Conservation (phyloP, 64 coral and sea anemone species). For the Dendrophyllia cribrosa region DNA sequence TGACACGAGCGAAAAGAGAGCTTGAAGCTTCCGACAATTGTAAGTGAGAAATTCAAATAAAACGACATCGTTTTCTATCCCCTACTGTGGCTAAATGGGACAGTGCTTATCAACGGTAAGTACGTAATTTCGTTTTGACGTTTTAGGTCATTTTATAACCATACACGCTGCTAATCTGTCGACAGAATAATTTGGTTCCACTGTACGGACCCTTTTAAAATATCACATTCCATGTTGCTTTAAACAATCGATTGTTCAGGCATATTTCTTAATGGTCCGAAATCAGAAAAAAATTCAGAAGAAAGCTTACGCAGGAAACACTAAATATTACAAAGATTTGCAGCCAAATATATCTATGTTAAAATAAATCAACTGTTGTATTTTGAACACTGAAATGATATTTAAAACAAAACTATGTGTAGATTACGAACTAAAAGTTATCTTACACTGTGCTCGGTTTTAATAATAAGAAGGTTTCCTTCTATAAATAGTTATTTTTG, state of each 20-base stretch:
- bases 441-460: conserved; percentile 14
- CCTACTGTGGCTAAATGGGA: background rate
- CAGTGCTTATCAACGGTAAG: background rate
- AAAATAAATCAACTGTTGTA: background rate
- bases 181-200: background rate
- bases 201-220: background rate
- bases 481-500: conserved; percentile 60
- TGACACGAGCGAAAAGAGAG: background rate
- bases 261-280: background rate
- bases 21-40: conserved; percentile 22
- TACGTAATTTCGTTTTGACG: background rate
- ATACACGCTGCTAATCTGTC: background rate
- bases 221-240: conserved; percentile 1
- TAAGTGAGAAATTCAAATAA: conserved; percentile 10
- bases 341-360: background rate
- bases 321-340: too few species aligned
- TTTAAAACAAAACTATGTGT: background rate
- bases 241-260: conserved; percentile 1
- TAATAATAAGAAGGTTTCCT: conserved; percentile 45
- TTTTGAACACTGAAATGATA: background rate
- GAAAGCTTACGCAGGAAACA: background rate
- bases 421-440: conserved; percentile 15
- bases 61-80: background rate
- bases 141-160: background rate
- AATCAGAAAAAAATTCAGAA: background rate